Conservation (phyloP, 2,888 invertebrate genomes). For the Machimus rusticus region DNA sequence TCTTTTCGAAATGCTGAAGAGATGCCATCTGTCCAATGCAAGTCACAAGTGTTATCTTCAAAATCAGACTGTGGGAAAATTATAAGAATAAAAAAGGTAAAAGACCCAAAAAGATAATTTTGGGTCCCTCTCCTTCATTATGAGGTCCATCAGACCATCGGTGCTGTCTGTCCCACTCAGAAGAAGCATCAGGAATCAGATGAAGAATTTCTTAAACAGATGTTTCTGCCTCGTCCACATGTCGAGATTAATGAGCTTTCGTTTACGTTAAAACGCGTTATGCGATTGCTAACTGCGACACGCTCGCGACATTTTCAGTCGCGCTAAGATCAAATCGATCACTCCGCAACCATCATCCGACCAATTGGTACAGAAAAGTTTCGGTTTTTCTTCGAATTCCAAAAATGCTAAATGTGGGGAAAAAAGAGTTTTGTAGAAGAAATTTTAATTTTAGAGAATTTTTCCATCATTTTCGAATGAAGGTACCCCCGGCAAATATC, state of each 20-base stretch:
- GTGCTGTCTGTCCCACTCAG: slow-evolving; percentile 39
- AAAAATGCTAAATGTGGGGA: neutral
- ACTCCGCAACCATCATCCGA: neutral
- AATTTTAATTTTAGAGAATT: neutral
- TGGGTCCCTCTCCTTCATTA: slow-evolving; percentile 25
- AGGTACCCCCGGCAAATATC: neutral
- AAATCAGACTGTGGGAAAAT: slow-evolving; percentile 36
- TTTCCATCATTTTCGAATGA: neutral
- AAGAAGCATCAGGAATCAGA: neutral
- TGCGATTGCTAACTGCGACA: slow-evolving; percentile 43
- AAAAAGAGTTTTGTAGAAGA: neutral
- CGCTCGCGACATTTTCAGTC: neutral
- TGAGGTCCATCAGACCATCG: slow-evolving; percentile 15
- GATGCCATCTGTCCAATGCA: neutral
- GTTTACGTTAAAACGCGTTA: slow-evolving; percentile 39
- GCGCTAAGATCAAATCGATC: neutral
- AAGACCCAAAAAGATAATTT: neutral
- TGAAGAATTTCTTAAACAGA: slow-evolving; percentile 43
- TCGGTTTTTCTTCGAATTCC: slow-evolving; percentile 18
- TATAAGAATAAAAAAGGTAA: slow-evolving; percentile 30
- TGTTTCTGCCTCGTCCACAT: slow-evolving; percentile 45
- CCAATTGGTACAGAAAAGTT: neutral
- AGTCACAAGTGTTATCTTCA: slow-evolving; percentile 13
- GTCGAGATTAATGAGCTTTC: slow-evolving; percentile 43
- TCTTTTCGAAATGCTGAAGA: neutral